Evolutionary conservation across 2,888 invertebrate genomes (phyloP).

Genomic region (Heliconius aoede): DNA sequence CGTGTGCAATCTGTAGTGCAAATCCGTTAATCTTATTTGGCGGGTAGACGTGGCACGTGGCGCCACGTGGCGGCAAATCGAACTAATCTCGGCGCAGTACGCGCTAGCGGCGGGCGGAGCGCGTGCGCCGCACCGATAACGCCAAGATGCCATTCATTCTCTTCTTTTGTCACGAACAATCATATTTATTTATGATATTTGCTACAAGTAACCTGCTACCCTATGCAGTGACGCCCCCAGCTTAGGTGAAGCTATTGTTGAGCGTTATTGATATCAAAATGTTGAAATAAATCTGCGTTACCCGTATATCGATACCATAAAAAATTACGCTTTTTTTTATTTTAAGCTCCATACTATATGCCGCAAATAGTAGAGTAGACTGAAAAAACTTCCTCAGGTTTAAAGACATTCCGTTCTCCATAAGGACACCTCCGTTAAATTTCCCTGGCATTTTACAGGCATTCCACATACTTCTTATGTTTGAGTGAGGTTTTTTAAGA

Average conservation of each 20-base stretch:
- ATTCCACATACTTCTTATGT: no score
- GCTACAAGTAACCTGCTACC: conserved; percentile 79
- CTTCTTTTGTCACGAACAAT: conserved; percentile 82
- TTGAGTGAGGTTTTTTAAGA: no score
- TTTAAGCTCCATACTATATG: neutral
- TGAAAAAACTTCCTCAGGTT: no score
- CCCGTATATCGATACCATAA: neutral
- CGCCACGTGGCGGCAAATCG: conserved; percentile 81
- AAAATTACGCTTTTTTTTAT: neutral
- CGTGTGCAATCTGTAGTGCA: conserved; percentile 84
- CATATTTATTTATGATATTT: conserved; percentile 84
- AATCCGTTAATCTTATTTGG: conserved; percentile 83
- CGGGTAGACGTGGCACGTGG: conserved; percentile 76
- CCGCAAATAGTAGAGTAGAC: no score
- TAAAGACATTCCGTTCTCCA: no score
- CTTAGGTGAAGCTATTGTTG: conserved; percentile 43
- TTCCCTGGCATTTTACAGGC: no score
- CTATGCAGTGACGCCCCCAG: conserved; percentile 43
- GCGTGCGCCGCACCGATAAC: conserved; percentile 80
- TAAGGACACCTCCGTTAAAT: no score
- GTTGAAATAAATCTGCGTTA: conserved; percentile 15
- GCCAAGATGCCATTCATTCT: conserved; percentile 81
- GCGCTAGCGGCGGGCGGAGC: conserved; percentile 71
- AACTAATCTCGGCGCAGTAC: conserved; percentile 81
- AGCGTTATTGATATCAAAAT: conserved; percentile 30